A percentile compares a stretch with the other conserved stretches of the same genome.
phyloP scores from a whole-genome alignment of 2,797 vertebrate genomes.

The Megaceryle alcyon region DNA sequence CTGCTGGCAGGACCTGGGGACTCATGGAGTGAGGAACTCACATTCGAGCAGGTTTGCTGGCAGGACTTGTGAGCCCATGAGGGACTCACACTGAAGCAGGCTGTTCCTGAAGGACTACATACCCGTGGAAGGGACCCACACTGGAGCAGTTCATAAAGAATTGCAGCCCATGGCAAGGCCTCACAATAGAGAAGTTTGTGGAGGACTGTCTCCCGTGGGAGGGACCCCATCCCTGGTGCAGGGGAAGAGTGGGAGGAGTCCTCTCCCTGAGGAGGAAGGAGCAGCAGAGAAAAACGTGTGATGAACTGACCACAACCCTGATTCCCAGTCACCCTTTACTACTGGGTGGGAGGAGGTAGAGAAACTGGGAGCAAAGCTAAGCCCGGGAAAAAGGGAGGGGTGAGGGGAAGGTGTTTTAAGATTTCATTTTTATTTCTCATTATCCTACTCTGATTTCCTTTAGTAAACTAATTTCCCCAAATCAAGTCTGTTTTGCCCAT shows the following conservation, averaged over 20 bases:
- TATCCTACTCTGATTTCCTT: background rate
- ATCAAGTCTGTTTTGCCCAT: background rate
- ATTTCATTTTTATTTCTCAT: background rate
- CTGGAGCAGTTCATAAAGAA: background rate
- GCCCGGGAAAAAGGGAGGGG: background rate
- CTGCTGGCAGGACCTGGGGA: background rate
- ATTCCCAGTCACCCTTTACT: background rate
- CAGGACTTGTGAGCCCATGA: background rate
- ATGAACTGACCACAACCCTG: background rate
- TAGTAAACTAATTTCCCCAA: background rate
- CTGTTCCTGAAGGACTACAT: background rate
- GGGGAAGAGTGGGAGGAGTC: background rate
- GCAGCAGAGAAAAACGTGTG: accelerated
- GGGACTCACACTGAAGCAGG: background rate
- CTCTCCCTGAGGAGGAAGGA: background rate
- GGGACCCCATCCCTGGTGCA: background rate
- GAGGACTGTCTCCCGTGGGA: background rate
- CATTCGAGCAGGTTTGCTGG: background rate
- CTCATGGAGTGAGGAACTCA: background rate
- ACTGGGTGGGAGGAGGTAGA: accelerated
- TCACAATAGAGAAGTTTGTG: background rate
- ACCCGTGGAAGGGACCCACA: background rate
- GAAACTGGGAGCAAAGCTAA: background rate
- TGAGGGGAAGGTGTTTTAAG: background rate
- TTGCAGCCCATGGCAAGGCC: background rate